Evolutionary conservation across 2,113 vertebrate genomes (phyloP).

Genomic region (Poecile atricapillus): DNA sequence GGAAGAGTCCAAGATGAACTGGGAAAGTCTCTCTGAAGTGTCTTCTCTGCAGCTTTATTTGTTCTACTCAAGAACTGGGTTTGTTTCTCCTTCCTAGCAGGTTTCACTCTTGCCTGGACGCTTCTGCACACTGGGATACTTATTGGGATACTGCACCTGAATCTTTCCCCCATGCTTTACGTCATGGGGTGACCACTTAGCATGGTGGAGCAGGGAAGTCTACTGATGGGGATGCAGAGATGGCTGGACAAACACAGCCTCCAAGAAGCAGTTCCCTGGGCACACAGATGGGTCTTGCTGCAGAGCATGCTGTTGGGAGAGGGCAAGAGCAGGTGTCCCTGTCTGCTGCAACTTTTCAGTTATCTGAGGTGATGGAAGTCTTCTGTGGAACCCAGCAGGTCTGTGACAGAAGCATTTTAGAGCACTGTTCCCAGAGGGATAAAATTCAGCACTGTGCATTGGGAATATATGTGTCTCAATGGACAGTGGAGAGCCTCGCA

Average conservation of each 20-base stretch:
- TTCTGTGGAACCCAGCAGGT: neutral
- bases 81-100: neutral
- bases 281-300: neutral
- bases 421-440: neutral
- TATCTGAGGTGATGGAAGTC: neutral
- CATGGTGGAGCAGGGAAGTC: neutral
- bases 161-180: neutral
- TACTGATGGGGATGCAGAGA: neutral
- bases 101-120: neutral
- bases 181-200: neutral
- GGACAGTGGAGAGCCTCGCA: neutral
- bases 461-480: accelerated
- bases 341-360: neutral
- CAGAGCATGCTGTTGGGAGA: neutral
- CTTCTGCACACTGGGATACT: neutral
- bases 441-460: neutral
- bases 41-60: neutral
- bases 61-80: neutral
- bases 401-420: neutral
- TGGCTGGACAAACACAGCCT: neutral
- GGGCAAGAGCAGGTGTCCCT: neutral
- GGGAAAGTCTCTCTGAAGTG: neutral
- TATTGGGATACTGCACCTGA: neutral
- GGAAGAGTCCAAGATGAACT: neutral
- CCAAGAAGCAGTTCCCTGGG: neutral